A percentile compares a stretch with the other conserved stretches of the same genome.
Conservation (phyloP, 2,888 invertebrate species). For the Lasioglossum vierecki region DNA sequence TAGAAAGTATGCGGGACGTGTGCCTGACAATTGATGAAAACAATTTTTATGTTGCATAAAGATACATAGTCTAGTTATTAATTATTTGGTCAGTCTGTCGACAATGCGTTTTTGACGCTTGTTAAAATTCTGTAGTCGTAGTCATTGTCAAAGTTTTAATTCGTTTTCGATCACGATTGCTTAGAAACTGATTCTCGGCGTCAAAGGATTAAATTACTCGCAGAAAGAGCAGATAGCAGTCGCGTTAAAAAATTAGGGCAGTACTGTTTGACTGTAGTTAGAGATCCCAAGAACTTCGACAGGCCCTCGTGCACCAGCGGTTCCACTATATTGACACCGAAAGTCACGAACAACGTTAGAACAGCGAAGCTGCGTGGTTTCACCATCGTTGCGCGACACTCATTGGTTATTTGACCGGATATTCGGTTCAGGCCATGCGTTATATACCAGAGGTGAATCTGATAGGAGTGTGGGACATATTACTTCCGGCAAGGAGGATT, state of each 20-base stretch:
- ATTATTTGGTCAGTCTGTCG: not conserved
- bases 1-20: too few species aligned
- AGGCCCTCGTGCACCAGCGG: slow-evolving; percentile 67
- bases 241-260: not conserved
- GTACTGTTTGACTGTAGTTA: slow-evolving; percentile 66
- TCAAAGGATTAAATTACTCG: not conserved
- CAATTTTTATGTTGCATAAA: too few species aligned
- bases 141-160: not conserved
- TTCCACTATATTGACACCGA: slow-evolving; percentile 38
- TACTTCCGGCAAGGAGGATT: slow-evolving; percentile 9
- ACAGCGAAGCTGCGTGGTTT: slow-evolving; percentile 35
- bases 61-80: too few species aligned
- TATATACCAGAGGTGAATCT: slow-evolving; percentile 63
- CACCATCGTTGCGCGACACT: slow-evolving; percentile 62
- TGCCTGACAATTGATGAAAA: too few species aligned
- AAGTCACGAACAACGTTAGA: slow-evolving; percentile 42
- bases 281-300: slow-evolving; percentile 68
- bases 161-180: not conserved
- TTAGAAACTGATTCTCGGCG: not conserved
- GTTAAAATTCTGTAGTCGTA: not conserved
- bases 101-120: not conserved
- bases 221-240: not conserved
- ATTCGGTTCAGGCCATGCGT: slow-evolving; percentile 32
- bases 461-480: slow-evolving; percentile 58
- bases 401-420: slow-evolving; percentile 45